A percentile compares a stretch with the other conserved stretches of the same genome.
Conservation (phyloP, 2,113 vertebrate genomes). For the Sceloporus undulatus region DNA sequence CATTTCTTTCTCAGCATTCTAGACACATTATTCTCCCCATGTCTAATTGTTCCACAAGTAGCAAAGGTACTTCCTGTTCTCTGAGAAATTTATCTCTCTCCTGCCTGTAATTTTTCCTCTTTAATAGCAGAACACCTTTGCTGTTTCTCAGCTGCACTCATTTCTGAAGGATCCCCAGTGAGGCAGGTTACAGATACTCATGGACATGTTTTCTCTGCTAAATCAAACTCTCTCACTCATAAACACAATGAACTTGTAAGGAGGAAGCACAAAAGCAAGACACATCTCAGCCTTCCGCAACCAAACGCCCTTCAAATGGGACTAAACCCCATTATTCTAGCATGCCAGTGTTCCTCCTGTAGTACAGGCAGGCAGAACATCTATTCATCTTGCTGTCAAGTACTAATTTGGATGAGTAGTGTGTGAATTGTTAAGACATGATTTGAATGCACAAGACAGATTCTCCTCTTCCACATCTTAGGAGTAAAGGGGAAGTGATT, state of each 20-base stretch:
- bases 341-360: neutral
- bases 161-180: neutral
- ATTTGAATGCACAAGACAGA: neutral
- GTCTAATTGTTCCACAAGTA: neutral
- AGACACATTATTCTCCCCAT: neutral
- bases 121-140: neutral
- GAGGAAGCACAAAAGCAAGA: constrained; percentile 19
- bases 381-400: neutral
- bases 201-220: neutral
- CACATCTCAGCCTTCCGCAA: neutral
- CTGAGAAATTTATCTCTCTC: neutral
- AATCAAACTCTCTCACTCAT: constrained; percentile 22
- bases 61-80: neutral
- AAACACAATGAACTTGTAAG: constrained; percentile 46
- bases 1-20: constrained; percentile 6
- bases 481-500: neutral
- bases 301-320: neutral
- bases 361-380: neutral
- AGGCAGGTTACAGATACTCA: constrained; percentile 10
- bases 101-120: neutral
- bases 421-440: too few species aligned
- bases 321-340: neutral
- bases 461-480: neutral
- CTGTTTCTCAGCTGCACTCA: neutral
- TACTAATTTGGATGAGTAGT: neutral